A percentile compares a stretch with the other conserved stretches of the same genome.
Conservation (phyloP, 2,113 vertebrate species). For the Gadus macrocephalus region DNA sequence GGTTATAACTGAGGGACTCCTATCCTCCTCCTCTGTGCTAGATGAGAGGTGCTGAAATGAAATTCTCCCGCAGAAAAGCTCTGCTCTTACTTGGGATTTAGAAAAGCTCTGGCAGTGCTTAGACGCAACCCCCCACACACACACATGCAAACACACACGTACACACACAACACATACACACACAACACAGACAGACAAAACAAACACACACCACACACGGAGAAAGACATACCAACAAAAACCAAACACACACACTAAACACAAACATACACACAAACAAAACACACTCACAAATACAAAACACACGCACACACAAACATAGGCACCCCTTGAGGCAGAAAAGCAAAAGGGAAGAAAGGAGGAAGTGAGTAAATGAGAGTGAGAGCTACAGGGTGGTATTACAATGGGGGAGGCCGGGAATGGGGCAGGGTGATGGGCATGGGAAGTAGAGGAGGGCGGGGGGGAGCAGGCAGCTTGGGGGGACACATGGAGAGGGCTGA, state of each 20-base stretch:
- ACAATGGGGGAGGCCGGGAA: conserved; percentile 31
- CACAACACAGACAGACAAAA: no score
- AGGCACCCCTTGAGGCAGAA: conserved; percentile 16
- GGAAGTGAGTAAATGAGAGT: conserved; percentile 42
- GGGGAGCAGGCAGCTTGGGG: not conserved
- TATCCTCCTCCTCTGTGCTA: conserved; percentile 52
- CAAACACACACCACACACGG: not conserved
- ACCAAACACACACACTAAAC: no score
- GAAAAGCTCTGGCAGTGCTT: conserved; percentile 53
- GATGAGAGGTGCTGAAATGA: conserved; percentile 71
- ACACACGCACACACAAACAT: conserved; percentile 11
- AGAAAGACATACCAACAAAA: no score
- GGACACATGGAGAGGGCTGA: conserved; percentile 22
- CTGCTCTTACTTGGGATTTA: conserved; percentile 71
- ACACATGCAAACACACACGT: conserved; percentile 18
- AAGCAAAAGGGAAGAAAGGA: conserved; percentile 49
- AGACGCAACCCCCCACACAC: conserved; percentile 16
- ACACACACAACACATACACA: not conserved
- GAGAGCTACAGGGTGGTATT: conserved; percentile 49
- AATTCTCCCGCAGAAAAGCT: conserved; percentile 69
- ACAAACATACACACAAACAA: no score
- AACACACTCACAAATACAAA: conserved; percentile 22
- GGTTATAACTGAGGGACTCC: conserved; percentile 64
- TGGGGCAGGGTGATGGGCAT: conserved; percentile 35
- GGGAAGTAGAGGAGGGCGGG: conserved; percentile 16